Conservation (phyloP, 1,140 invertebrate genomes). For the Rhyacophila brunnea region DNA sequence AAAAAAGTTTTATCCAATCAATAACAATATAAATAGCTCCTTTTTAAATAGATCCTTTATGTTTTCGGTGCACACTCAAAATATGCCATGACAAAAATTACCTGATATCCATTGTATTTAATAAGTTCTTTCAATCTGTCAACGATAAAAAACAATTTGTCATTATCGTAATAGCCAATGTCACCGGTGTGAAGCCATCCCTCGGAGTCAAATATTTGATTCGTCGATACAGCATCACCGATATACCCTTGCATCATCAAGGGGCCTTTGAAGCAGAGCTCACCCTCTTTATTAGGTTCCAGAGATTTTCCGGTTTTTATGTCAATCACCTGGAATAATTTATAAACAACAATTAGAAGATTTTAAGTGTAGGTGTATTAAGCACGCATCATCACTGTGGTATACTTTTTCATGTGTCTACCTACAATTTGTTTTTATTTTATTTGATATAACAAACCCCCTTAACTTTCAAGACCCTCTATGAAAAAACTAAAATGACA, state of each 20-base stretch:
- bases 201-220: constrained; percentile 63
- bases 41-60: too few species aligned
- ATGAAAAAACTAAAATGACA: too few species aligned
- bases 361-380: too few species aligned
- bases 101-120: constrained; percentile 76
- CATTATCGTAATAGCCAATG: constrained; percentile 70
- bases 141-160: constrained; percentile 67
- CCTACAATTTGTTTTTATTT: too few species aligned
- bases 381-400: too few species aligned
- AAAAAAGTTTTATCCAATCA: too few species aligned
- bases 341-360: background rate
- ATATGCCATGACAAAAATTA: constrained; percentile 37
- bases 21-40: too few species aligned
- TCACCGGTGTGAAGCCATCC: constrained; percentile 82
- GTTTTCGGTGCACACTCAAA: too few species aligned
- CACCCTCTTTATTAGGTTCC: constrained; percentile 57
- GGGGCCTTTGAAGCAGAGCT: constrained; percentile 62
- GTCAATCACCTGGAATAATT: constrained; percentile 48
- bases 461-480: too few species aligned
- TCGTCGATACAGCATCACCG: constrained; percentile 62
- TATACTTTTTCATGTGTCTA: too few species aligned
- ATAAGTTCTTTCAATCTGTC: constrained; percentile 79
- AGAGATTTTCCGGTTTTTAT: constrained; percentile 53
- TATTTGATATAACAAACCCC: too few species aligned
- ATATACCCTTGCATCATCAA: constrained; percentile 65